A percentile compares a stretch with the other conserved stretches of the same genome.
Conservation (phyloP, 92 coral and sea anemone genomes). For the Zoanthus gigantus region DNA sequence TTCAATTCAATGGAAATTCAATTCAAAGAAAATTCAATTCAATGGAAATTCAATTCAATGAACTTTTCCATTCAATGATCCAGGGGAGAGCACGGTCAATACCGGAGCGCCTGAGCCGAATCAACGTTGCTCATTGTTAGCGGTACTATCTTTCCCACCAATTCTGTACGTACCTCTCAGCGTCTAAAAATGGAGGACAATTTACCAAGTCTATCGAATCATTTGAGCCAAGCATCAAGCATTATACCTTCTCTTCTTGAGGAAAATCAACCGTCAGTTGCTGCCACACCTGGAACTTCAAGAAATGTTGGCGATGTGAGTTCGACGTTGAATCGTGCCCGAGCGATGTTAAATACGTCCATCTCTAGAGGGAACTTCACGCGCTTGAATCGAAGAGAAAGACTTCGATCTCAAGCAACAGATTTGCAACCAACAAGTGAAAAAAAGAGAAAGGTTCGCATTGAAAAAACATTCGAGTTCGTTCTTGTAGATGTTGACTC, state of each 20-base stretch:
- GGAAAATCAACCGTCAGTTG: constrained; percentile 17
- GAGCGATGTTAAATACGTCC: constrained; percentile 40
- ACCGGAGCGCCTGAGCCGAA: constrained; percentile 14
- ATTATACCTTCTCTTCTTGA: constrained; percentile 41
- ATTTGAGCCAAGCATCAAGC: constrained; percentile 52
- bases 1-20: not conserved
- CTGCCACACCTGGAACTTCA: constrained; percentile 16
- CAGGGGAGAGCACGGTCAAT: constrained; percentile 13
- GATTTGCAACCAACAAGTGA: constrained; percentile 45
- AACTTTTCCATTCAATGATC: constrained; percentile 22
- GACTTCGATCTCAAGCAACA: constrained; percentile 31
- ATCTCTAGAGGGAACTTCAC: constrained; percentile 45
- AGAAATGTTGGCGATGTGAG: constrained; percentile 17
- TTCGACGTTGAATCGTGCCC: constrained; percentile 29
- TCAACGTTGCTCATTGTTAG: constrained; percentile 10
- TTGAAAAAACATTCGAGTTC: constrained; percentile 11
- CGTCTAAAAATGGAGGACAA: constrained; percentile 49
- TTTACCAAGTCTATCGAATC: constrained; percentile 47
- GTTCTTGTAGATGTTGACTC: constrained; percentile 22
- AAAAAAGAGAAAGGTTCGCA: not conserved
- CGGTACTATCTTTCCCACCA: constrained; percentile 15
- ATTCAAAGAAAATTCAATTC: not conserved
- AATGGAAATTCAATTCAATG: not conserved
- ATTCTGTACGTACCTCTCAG: constrained; percentile 10
- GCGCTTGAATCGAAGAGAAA: constrained; percentile 50